Evolutionary conservation across 2,797 vertebrate genomes (phyloP).

Genomic region (Hypotaenidia philippensis): DNA sequence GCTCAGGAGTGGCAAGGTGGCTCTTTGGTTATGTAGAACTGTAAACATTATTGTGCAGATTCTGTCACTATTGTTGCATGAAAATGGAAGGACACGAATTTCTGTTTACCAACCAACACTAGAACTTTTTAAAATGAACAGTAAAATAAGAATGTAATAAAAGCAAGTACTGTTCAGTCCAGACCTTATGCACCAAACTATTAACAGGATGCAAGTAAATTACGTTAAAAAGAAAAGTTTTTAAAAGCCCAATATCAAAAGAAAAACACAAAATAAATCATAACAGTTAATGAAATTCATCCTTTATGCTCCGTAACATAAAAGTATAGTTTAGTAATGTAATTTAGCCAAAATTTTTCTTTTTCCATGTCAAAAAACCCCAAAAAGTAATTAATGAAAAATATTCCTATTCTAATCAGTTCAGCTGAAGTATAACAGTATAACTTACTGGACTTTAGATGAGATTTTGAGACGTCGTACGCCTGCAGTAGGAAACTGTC

Average conservation of each 20-base stretch:
- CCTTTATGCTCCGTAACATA: not conserved
- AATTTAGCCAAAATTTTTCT: not conserved
- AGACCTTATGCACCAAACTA: not conserved
- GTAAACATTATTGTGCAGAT: not conserved
- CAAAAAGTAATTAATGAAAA: not conserved
- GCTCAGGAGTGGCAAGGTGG: not conserved
- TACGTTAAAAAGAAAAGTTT: not conserved
- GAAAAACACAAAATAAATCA: not conserved
- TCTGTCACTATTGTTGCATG: not conserved
- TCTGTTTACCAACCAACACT: not conserved
- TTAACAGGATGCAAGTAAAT: not conserved
- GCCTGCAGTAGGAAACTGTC: conserved; percentile 92
- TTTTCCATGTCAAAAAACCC: not conserved
- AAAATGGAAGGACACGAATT: not conserved
- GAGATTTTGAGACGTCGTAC: conserved; percentile 89
- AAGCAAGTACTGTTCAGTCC: not conserved
- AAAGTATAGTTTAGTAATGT: not conserved
- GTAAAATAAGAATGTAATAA: not conserved
- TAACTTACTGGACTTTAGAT: conserved; percentile 93
- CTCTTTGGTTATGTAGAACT: not conserved
- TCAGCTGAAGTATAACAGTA: conserved; percentile 59
- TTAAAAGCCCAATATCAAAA: not conserved
- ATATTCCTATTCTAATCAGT: not conserved
- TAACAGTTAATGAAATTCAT: not conserved
- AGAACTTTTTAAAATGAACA: not conserved